Evolutionary conservation across 2,888 invertebrate species (phyloP).

Genomic region (Cheilosia vernalis): DNA sequence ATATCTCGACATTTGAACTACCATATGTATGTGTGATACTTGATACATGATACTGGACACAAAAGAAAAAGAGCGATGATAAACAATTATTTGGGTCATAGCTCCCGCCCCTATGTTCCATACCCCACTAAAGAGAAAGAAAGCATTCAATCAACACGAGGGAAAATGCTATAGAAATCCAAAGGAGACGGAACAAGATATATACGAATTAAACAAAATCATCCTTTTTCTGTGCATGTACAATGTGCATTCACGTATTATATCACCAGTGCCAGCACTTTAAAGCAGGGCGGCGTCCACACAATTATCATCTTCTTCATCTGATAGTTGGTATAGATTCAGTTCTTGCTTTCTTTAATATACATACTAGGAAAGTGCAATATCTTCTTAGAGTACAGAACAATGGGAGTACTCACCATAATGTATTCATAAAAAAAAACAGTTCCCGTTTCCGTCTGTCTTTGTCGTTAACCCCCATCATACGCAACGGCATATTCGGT

Average conservation of each 20-base stretch:
- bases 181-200: slow-evolving; percentile 23
- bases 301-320: slow-evolving; percentile 40
- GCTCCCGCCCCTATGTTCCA: neutral
- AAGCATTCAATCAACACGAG: slow-evolving; percentile 44
- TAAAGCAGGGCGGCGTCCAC: slow-evolving; percentile 31
- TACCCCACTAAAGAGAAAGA: slow-evolving; percentile 3
- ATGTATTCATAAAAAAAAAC: neutral
- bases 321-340: slow-evolving; percentile 39
- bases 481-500: slow-evolving; percentile 15
- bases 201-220: slow-evolving; percentile 16
- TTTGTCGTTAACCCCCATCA: slow-evolving; percentile 5
- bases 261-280: slow-evolving; percentile 16
- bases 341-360: slow-evolving; percentile 5
- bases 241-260: neutral
- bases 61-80: slow-evolving; percentile 2
- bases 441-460: neutral
- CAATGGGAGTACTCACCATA: slow-evolving; percentile 10
- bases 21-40: no score
- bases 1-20: neutral
- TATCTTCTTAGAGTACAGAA: slow-evolving; percentile 15
- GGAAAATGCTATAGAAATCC: slow-evolving; percentile 46
- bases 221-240: neutral
- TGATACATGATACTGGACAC: neutral
- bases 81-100: slow-evolving; percentile 32
- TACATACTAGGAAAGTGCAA: slow-evolving; percentile 16